Conservation (phyloP, 2,113 vertebrate species). For the Ibidorhyncha struthersii region DNA sequence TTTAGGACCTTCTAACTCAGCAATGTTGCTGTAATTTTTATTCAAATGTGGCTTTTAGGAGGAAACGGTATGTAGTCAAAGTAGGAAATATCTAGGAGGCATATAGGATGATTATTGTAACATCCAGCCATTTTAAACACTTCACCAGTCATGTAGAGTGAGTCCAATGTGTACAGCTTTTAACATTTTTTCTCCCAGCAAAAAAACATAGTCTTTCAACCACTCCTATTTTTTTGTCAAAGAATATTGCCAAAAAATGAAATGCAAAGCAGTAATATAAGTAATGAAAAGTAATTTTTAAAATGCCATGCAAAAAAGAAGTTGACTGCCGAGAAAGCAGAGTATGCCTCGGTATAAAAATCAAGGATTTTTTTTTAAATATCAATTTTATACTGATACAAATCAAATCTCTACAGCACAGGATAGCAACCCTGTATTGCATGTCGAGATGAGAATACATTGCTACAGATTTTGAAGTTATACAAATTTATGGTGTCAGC, state of each 20-base stretch:
- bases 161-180: not conserved
- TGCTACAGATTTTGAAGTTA: not conserved
- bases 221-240: not conserved
- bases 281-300: not conserved
- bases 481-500: not conserved
- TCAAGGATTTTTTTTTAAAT: not conserved
- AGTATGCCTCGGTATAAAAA: not conserved
- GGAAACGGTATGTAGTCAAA: too few relatives aligned
- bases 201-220: not conserved
- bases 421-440: not conserved
- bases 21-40: too few relatives aligned
- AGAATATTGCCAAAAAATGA: not conserved
- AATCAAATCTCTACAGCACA: not conserved
- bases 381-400: not conserved
- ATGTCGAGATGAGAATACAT: not conserved
- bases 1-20: too few relatives aligned
- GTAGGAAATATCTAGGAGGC: too few relatives aligned
- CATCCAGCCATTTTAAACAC: not conserved
- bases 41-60: too few relatives aligned
- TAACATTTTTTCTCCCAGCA: not conserved
- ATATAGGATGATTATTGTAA: not conserved
- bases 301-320: not conserved
- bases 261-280: not conserved
- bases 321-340: not conserved
- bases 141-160: not conserved